Percentiles rank a stretch among this genome's conserved stretches.
Evolutionary conservation across 2,888 invertebrate species (phyloP).

Genomic region (Amorpha juglandis): DNA sequence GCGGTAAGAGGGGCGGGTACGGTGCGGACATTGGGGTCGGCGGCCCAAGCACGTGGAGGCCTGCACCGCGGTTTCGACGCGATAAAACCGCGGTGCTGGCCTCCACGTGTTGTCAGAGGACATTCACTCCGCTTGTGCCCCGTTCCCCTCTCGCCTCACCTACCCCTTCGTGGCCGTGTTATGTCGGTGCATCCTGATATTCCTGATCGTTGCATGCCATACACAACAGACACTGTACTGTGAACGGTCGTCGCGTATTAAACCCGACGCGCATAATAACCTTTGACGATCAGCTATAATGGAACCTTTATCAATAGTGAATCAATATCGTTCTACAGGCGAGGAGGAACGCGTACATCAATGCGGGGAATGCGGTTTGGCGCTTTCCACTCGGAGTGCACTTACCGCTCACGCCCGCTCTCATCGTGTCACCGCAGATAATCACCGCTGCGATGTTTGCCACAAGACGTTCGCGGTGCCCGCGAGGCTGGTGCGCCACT

Average conservation of each 20-base stretch:
- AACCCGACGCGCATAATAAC: constrained; percentile 40
- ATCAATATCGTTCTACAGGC: constrained; percentile 74
- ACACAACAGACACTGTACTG: constrained; percentile 76
- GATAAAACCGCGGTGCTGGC: constrained; percentile 75
- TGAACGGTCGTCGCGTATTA: constrained; percentile 65
- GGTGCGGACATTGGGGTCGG: constrained; percentile 65
- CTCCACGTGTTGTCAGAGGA: constrained; percentile 78
- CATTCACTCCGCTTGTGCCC: constrained; percentile 64
- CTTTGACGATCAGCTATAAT: constrained; percentile 42
- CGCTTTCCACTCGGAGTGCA: constrained; percentile 89
- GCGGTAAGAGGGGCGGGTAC: constrained; percentile 53
- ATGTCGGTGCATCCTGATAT: constrained; percentile 78
- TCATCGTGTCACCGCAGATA: constrained; percentile 84
- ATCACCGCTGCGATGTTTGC: constrained; percentile 95
- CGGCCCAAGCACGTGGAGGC: constrained; percentile 81
- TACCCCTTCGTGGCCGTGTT: constrained; percentile 62
- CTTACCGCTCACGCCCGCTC: constrained; percentile 88
- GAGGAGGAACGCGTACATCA: constrained; percentile 79
- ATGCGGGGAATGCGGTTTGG: constrained; percentile 90
- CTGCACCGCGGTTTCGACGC: constrained; percentile 70
- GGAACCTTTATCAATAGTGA: constrained; percentile 51
- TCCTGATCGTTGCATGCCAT: constrained; percentile 76
- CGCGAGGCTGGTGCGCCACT: constrained; percentile 92
- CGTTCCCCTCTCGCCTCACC: constrained; percentile 56
- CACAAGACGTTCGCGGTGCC: constrained; percentile 96